These are phyloP conservation scores for Chrysina gloriosa DNA, from an alignment of 2,888 invertebrate genomes.

Conservation along the genomic window DNA sequence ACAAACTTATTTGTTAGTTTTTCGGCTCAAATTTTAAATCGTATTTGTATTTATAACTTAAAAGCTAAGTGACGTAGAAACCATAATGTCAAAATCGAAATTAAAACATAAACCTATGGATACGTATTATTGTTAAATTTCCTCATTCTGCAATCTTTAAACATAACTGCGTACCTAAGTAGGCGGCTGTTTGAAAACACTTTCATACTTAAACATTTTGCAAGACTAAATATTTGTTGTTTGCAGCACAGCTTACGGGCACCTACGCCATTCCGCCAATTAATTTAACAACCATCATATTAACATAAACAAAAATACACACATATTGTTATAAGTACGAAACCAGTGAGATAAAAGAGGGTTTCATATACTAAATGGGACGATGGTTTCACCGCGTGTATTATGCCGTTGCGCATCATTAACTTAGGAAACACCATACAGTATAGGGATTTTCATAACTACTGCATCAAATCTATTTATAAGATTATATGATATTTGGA, in stretches of 20 bases:
- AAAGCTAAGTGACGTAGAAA: no score
- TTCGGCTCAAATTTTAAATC: no score
- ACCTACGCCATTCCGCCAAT: not conserved
- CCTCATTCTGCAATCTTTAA: not conserved
- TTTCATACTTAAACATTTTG: conserved; percentile 1
- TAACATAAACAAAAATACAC: no score
- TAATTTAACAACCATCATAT: not conserved
- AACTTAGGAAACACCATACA: conserved; percentile 28
- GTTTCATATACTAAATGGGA: conserved; percentile 2
- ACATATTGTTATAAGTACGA: not conserved
- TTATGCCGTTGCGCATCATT: conserved; percentile 5
- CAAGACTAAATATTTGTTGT: conserved; percentile 3
- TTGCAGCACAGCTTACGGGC: not conserved
- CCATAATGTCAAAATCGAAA: no score
- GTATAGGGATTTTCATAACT: no score
- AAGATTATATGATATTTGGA: no score
- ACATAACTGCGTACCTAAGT: not conserved
- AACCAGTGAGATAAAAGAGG: conserved; percentile 1
- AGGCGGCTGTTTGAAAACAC: conserved; percentile 10
- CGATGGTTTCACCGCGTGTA: not conserved
- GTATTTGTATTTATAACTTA: no score
- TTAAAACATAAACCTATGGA: no score
- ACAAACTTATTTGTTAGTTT: no score
- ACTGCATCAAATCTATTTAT: no score
- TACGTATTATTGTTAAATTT: no score